Percentiles rank a stretch among this genome's conserved stretches.
phyloP scores from a whole-genome alignment of 2,113 vertebrate genomes.

The Arvicanthis niloticus region DNA sequence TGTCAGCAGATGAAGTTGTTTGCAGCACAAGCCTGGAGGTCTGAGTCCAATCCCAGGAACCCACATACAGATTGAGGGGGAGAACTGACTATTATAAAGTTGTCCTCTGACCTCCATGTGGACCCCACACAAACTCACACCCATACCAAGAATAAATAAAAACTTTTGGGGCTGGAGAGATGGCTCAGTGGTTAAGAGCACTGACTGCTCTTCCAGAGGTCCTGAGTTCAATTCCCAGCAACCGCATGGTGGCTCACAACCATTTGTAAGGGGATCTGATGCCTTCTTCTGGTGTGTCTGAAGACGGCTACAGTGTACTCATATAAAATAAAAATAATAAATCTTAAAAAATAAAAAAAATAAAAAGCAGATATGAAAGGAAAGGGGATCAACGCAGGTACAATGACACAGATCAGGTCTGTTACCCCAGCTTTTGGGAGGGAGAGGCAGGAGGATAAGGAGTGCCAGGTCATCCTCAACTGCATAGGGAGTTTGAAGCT shows the following conservation, averaged over 20 bases:
- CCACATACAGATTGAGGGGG: not conserved
- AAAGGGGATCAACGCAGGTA: not conserved
- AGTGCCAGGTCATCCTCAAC: not conserved
- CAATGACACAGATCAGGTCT: not conserved
- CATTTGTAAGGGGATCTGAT: no score
- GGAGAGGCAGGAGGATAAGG: not conserved
- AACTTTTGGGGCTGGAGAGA: not conserved
- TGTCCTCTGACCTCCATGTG: not conserved
- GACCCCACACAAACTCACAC: not conserved
- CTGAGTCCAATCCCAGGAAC: not conserved
- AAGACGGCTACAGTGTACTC: no score
- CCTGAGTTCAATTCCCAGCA: no score
- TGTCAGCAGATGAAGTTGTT: not conserved
- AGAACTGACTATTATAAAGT: not conserved
- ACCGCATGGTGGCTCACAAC: no score
- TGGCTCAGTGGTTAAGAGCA: no score
- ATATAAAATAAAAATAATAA: no score
- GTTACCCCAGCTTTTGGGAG: not conserved
- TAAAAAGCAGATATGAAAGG: not conserved
- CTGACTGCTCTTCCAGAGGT: no score
- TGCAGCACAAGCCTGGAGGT: not conserved
- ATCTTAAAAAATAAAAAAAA: not conserved
- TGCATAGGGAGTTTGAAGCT: not conserved
- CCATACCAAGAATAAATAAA: not conserved
- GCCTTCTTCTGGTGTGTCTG: no score